phyloP scores from a whole-genome alignment of 2,888 invertebrate genomes.

The Leptura quadrifasciata region DNA sequence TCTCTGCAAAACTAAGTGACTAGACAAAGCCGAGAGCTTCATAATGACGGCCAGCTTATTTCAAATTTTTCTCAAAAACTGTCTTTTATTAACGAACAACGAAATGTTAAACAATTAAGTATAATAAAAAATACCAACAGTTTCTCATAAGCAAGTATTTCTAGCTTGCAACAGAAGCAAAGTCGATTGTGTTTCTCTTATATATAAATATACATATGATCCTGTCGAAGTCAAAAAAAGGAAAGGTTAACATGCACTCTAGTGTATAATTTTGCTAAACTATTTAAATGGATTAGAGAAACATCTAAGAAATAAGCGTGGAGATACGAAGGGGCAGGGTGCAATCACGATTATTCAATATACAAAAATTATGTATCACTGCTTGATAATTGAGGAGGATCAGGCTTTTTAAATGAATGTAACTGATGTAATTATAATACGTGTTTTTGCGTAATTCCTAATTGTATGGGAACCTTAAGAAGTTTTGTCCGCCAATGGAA shows the following conservation, averaged over 20 bases:
- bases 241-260: slow-evolving; percentile 35
- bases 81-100: no score
- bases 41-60: no score
- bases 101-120: no score
- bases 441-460: slow-evolving; percentile 63
- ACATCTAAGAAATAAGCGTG: slow-evolving; percentile 36
- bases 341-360: slow-evolving; percentile 58
- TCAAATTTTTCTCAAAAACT: no score
- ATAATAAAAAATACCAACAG: neutral
- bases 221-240: slow-evolving; percentile 43
- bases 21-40: no score
- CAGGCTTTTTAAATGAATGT: slow-evolving; percentile 60
- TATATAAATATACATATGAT: slow-evolving; percentile 44
- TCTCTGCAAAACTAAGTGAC: no score
- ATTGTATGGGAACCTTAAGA: slow-evolving; percentile 58
- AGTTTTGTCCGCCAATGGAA: slow-evolving; percentile 63
- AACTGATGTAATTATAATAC: slow-evolving; percentile 62
- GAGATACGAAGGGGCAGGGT: slow-evolving; percentile 50
- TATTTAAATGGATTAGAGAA: slow-evolving; percentile 47
- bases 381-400: slow-evolving; percentile 59
- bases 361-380: slow-evolving; percentile 64
- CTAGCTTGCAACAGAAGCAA: neutral
- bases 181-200: slow-evolving; percentile 43
- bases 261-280: slow-evolving; percentile 52
- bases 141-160: neutral